These are phyloP conservation scores for Eulemur albifrons DNA, from an alignment of 2,797 vertebrate genomes.

Conservation along the genomic window DNA sequence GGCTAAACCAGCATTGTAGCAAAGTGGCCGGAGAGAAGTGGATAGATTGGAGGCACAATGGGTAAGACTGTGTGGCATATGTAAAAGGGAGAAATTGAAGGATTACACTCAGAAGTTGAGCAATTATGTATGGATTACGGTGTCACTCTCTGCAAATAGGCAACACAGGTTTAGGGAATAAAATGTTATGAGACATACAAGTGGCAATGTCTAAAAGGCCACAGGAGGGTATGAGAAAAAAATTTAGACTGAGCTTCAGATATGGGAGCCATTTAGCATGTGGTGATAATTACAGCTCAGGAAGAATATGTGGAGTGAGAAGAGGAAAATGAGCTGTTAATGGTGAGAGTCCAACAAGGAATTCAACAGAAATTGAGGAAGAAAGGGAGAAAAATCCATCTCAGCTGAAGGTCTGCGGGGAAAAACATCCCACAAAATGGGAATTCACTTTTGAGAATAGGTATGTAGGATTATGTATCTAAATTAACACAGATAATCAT, in stretches of 20 bases:
- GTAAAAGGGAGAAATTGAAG: background rate
- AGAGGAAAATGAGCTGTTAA: background rate
- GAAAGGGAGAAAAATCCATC: background rate
- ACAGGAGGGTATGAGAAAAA: background rate
- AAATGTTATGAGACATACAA: background rate
- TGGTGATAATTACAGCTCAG: background rate
- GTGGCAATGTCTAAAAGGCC: background rate
- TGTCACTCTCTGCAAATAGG: background rate
- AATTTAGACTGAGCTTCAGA: background rate
- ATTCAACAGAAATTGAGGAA: background rate
- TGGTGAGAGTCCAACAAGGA: background rate
- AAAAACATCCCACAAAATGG: background rate
- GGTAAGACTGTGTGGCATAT: background rate
- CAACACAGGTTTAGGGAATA: background rate
- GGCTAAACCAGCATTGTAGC: background rate
- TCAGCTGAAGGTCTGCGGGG: background rate
- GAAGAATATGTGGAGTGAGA: background rate
- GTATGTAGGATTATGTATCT: background rate
- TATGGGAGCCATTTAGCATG: background rate
- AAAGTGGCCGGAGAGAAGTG: background rate
- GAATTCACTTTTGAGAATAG: background rate
- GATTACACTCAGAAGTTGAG: background rate
- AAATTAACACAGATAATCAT: background rate
- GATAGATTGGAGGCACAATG: background rate
- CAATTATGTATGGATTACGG: background rate